Conservation (phyloP, 2,113 vertebrate species). For the Odocoileus hemionus region DNA sequence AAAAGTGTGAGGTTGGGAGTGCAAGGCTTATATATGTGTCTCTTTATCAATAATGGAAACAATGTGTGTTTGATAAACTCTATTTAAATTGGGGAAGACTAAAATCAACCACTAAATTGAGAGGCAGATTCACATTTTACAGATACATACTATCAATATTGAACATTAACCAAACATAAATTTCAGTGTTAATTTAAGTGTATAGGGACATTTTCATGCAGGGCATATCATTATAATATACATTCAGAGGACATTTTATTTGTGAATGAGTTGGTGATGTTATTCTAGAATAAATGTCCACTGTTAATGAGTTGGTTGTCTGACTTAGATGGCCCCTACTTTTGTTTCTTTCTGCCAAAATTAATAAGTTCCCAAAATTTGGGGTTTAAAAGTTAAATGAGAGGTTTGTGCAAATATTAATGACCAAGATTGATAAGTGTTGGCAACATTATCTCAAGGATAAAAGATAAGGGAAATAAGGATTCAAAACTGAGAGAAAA, state of each 20-base stretch:
- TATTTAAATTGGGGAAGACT: neutral
- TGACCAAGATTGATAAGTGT: neutral
- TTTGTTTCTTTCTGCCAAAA: slow-evolving; percentile 19
- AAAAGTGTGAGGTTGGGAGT: neutral
- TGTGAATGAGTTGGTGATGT: neutral
- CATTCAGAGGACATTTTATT: neutral
- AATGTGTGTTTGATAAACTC: neutral
- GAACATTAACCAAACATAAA: neutral
- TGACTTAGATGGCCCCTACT: neutral
- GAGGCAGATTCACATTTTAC: neutral
- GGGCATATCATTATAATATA: neutral
- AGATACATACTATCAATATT: neutral
- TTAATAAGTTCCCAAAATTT: neutral
- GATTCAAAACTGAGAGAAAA: neutral
- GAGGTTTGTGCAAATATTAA: neutral
- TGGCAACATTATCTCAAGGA: neutral
- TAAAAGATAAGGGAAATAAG: neutral
- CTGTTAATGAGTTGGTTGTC: neutral
- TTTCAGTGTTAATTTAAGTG: neutral
- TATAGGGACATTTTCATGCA: neutral
- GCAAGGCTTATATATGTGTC: neutral
- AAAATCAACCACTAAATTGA: neutral
- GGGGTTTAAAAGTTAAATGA: neutral
- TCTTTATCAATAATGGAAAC: neutral
- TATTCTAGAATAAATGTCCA: neutral